These are phyloP conservation scores for Raja brachyura DNA, from an alignment of 2,113 vertebrate species.

Conservation along the genomic window DNA sequence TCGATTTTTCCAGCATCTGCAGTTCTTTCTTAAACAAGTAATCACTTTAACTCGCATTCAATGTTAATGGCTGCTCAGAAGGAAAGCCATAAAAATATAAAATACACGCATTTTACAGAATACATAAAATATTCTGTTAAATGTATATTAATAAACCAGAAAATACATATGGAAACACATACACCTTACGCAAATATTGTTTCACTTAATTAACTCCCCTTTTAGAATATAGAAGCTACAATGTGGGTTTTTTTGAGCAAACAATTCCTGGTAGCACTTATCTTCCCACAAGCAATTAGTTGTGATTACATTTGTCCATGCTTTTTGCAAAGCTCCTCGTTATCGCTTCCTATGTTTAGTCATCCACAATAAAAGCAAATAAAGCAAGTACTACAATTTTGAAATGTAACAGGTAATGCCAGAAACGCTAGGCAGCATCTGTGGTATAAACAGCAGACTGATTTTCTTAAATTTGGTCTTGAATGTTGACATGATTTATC, in stretches of 20 bases:
- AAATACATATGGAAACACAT: neutral
- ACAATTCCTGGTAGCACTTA: neutral
- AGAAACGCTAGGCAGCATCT: too few relatives aligned
- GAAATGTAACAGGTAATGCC: too few relatives aligned
- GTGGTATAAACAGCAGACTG: too few relatives aligned
- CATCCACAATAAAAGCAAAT: too few relatives aligned
- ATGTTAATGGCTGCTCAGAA: neutral
- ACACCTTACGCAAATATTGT: neutral
- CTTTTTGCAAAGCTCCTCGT: neutral
- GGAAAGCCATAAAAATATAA: neutral
- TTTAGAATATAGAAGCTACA: neutral
- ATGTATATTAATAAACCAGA: neutral
- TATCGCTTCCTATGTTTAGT: neutral
- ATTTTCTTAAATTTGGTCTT: too few relatives aligned
- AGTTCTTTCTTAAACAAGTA: too few relatives aligned
- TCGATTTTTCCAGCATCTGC: too few relatives aligned
- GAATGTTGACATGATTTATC: too few relatives aligned
- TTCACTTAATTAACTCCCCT: neutral
- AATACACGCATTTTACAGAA: neutral
- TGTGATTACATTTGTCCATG: neutral
- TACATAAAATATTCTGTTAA: neutral
- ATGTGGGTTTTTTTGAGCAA: too few relatives aligned
- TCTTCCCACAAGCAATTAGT: neutral
- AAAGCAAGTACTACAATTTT: too few relatives aligned
- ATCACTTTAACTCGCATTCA: too few relatives aligned